phyloP scores from a whole-genome alignment of 2,113 vertebrate genomes.

The Fulica atra region DNA sequence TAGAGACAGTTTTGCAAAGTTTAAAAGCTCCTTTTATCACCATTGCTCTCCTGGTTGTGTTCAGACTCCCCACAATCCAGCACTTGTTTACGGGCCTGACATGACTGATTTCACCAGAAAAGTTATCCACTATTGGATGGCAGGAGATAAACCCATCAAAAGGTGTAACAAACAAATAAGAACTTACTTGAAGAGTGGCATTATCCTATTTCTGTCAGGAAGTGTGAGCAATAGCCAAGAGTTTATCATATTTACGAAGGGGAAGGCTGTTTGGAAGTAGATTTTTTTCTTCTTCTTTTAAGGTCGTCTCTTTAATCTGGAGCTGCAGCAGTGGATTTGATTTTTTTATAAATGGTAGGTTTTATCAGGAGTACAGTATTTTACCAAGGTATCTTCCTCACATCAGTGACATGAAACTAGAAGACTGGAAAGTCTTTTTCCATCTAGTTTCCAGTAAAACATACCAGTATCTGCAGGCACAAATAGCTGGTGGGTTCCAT shows the following conservation, averaged over 20 bases:
- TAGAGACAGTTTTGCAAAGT: conserved; percentile 15
- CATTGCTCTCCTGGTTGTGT: neutral
- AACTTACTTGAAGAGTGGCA: conserved; percentile 61
- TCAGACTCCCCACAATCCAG: neutral
- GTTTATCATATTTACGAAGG: conserved; percentile 52
- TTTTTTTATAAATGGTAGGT: conserved; percentile 50
- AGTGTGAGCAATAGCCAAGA: conserved; percentile 33
- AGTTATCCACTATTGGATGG: conserved; percentile 51
- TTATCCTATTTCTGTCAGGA: conserved; percentile 64
- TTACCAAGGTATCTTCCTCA: conserved; percentile 14
- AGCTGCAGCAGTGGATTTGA: conserved; percentile 48
- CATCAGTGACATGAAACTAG: neutral
- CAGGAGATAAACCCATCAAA: conserved; percentile 69
- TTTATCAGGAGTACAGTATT: conserved; percentile 61
- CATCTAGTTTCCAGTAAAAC: neutral
- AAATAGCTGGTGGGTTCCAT: neutral
- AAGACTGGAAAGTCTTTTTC: neutral
- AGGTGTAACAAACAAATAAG: conserved; percentile 55
- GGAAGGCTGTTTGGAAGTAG: conserved; percentile 25
- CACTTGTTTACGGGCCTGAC: conserved; percentile 35
- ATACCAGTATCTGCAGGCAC: neutral
- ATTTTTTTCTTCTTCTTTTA: conserved; percentile 6
- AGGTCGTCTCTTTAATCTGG: conserved; percentile 59
- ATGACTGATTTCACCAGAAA: conserved; percentile 48
- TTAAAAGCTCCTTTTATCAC: conserved; percentile 32